phyloP scores from a whole-genome alignment of 2,888 invertebrate species.

The Apocheima hispidaria region DNA sequence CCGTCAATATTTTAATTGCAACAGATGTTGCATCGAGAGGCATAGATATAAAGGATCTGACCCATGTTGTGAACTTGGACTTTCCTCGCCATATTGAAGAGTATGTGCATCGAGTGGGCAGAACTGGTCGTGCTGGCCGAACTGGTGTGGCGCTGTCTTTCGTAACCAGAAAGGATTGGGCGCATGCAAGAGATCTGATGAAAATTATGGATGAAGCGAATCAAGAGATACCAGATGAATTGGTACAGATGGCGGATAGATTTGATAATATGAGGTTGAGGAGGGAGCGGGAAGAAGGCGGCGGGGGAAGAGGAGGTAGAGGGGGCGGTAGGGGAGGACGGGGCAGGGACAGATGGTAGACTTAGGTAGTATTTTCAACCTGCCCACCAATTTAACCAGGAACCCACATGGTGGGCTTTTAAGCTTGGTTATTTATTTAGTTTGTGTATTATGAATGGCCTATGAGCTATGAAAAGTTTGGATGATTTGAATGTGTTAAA shows the following conservation, averaged over 20 bases:
- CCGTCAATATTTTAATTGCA: constrained; percentile 94
- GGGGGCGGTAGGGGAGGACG: constrained; percentile 60
- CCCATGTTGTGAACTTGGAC: constrained; percentile 96
- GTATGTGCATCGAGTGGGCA: constrained; percentile 97
- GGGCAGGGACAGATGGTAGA: constrained; percentile 64
- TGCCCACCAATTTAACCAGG: neutral
- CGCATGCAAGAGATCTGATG: constrained; percentile 92
- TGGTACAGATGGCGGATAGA: constrained; percentile 91
- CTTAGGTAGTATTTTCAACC: constrained; percentile 10
- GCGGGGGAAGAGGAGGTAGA: constrained; percentile 68
- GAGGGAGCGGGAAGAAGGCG: constrained; percentile 83
- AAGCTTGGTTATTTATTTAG: neutral
- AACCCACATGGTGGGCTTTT: neutral
- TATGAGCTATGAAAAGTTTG: neutral
- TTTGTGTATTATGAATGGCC: neutral
- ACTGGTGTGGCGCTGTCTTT: constrained; percentile 94
- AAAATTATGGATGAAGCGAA: constrained; percentile 94
- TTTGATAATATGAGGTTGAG: constrained; percentile 89
- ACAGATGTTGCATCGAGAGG: constrained; percentile 98
- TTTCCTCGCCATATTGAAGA: constrained; percentile 98
- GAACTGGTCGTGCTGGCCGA: constrained; percentile 97
- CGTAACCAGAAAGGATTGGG: constrained; percentile 93
- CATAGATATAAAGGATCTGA: constrained; percentile 95
- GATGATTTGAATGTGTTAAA: neutral
- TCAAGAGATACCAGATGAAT: constrained; percentile 92